Evolutionary conservation across 1,140 invertebrate species (phyloP).

Genomic region (Ganaspis sp.): DNA sequence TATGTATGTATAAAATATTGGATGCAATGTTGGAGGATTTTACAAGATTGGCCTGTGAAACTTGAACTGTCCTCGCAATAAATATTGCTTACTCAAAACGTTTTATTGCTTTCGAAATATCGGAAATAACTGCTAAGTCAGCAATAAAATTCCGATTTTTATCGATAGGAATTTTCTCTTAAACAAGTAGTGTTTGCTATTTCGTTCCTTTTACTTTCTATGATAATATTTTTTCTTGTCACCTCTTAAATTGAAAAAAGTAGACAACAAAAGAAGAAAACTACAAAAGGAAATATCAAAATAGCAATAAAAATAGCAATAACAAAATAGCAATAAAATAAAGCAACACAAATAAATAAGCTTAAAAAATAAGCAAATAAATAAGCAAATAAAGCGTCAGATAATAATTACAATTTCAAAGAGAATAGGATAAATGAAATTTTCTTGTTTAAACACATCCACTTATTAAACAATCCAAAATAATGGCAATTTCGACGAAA

Average conservation of each 20-base stretch:
- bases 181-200: background rate
- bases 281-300: too few relatives aligned
- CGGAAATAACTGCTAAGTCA: slow-evolving; percentile 6
- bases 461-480: too few relatives aligned
- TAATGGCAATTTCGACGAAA: too few relatives aligned
- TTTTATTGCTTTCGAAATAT: slow-evolving; percentile 19
- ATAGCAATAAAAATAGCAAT: too few relatives aligned
- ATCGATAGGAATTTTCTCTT: background rate
- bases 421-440: too few relatives aligned
- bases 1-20: background rate
- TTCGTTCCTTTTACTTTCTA: background rate
- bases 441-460: too few relatives aligned
- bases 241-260: background rate
- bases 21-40: background rate
- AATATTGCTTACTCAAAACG: slow-evolving; percentile 8
- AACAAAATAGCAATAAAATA: too few relatives aligned
- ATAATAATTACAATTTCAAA: too few relatives aligned
- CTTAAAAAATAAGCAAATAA: too few relatives aligned
- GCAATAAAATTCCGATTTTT: slow-evolving; percentile 23
- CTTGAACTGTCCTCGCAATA: slow-evolving; percentile 16
- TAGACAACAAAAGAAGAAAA: too few relatives aligned
- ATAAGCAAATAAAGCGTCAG: too few relatives aligned
- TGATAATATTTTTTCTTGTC: background rate
- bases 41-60: background rate
- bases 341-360: too few relatives aligned